Evolutionary conservation across 2,888 invertebrate genomes (phyloP), one percentile per base, ranked within the genome.

Genomic region (Phortica magna): DNA sequence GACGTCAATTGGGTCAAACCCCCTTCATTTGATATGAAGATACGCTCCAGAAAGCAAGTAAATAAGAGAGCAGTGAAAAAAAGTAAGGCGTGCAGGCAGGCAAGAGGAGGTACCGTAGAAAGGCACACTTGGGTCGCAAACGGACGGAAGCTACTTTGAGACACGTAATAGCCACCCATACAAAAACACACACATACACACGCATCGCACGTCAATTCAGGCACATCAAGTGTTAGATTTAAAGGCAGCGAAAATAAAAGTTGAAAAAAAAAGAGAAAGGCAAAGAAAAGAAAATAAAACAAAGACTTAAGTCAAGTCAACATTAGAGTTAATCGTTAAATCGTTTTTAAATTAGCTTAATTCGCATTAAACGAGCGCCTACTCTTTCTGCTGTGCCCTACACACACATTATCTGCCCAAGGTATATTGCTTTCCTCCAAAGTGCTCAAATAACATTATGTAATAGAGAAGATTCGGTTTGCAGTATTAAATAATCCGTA

Each of bases 281-380:
- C 31, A 57, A 43, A n/a, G 17, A 19, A 7, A 68, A 59, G 31
- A 65, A n/a, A 43, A 19, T 12, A 68, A 59, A 48, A 65, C 22
- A 41, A 48, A 14, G 61, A 61, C 17, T 61, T 39, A 64, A 41
- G 64, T 68, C 42, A 68, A 59, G 39, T 43, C 81, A 81, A 82
- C 85, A 88, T 89, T 88, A 84, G 84, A 90, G 88, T 90, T 90
- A 90, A 90, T 90, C 90, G 31, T 88, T 81, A 85, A 90, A 90
- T 90, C 88, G 89, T 82, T 88, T 90, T 90, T 88, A 89, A 90
- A 90, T 90, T 89, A 90, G 88, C 88, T 90, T 90, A 89, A 89
- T 89, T 90, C 89, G 84, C 85, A 83, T 86, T 84, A 81, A 83
- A 78, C 80, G 80, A 82, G 88, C 85, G 85, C 85, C 85, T 85